Evolutionary conservation across 2,888 invertebrate species (phyloP).

Genomic region (Hypena proboscidalis): DNA sequence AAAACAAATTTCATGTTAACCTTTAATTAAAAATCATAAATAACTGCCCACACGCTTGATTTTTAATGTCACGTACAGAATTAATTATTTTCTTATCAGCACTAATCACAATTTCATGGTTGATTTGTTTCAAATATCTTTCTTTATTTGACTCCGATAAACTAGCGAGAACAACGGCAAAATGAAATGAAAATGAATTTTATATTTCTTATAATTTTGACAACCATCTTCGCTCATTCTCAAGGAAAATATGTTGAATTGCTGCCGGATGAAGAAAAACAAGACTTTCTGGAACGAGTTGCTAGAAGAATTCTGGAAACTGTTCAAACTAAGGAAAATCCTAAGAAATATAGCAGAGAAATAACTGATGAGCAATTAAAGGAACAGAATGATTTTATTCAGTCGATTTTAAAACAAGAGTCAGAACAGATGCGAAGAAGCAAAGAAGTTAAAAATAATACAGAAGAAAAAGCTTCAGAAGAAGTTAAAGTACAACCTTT

Average conservation of each 20-base stretch:
- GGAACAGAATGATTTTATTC: constrained; percentile 57
- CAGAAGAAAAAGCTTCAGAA: constrained; percentile 11
- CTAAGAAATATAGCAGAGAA: constrained; percentile 45
- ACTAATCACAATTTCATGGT: constrained; percentile 38
- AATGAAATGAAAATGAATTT: constrained; percentile 47
- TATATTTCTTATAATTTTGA: constrained; percentile 29
- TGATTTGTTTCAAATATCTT: constrained; percentile 30
- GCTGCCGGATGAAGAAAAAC: constrained; percentile 65
- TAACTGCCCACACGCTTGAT: constrained; percentile 5
- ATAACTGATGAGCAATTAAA: constrained; percentile 56
- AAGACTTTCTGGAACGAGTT: constrained; percentile 62
- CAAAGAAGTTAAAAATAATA: constrained; percentile 17
- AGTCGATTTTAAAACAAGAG: constrained; percentile 62
- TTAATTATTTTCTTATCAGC: constrained; percentile 42
- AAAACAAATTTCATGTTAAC: no score
- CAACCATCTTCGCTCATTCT: constrained; percentile 37
- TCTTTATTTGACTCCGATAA: neutral
- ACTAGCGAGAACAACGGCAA: constrained; percentile 12
- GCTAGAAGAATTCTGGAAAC: constrained; percentile 65
- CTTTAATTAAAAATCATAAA: constrained; percentile 5
- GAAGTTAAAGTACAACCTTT: constrained; percentile 27
- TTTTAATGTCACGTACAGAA: constrained; percentile 14
- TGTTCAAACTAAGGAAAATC: constrained; percentile 45
- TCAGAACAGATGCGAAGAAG: constrained; percentile 43
- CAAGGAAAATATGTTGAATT: constrained; percentile 68